A percentile compares a stretch with the other conserved stretches of the same genome.
Evolutionary conservation across 2,888 invertebrate species (phyloP).

Genomic region (Lottia gigantea): DNA sequence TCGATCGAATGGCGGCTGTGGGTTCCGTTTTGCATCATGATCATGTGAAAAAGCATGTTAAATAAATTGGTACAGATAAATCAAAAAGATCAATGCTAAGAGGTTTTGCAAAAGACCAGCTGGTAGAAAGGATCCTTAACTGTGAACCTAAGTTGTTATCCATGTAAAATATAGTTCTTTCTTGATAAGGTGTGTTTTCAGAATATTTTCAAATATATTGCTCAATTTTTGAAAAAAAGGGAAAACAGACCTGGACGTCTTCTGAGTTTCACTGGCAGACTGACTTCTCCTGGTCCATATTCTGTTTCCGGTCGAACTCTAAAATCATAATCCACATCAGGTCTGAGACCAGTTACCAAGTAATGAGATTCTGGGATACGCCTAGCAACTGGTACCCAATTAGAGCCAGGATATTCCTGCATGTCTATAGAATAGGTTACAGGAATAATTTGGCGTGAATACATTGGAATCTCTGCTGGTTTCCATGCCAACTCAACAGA

Average conservation of each 20-base stretch:
- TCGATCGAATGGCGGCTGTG: no score
- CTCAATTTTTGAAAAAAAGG: no score
- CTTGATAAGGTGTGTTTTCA: no score
- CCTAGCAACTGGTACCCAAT: conserved; percentile 73
- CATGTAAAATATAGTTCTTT: no score
- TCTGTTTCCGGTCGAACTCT: conserved; percentile 95
- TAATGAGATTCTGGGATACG: conserved; percentile 55
- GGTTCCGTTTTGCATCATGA: no score
- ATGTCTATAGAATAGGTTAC: conserved; percentile 54
- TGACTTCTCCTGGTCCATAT: conserved; percentile 95
- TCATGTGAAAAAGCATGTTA: no score
- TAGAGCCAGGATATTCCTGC: conserved; percentile 45
- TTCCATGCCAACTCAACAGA: conserved; percentile 55
- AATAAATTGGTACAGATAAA: no score
- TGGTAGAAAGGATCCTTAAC: no score
- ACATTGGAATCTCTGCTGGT: conserved; percentile 52
- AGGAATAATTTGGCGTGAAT: conserved; percentile 42
- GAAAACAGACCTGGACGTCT: conserved; percentile 43
- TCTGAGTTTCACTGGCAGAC: conserved; percentile 73
- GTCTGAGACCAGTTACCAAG: conserved; percentile 47
- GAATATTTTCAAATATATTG: no score
- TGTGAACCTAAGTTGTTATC: no score
- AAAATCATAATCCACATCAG: conserved; percentile 88
- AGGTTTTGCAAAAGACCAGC: no score
- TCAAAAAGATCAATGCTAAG: no score